These are phyloP conservation scores for Danaus plexippus DNA, from an alignment of 1,140 invertebrate species.

Conservation along the genomic window DNA sequence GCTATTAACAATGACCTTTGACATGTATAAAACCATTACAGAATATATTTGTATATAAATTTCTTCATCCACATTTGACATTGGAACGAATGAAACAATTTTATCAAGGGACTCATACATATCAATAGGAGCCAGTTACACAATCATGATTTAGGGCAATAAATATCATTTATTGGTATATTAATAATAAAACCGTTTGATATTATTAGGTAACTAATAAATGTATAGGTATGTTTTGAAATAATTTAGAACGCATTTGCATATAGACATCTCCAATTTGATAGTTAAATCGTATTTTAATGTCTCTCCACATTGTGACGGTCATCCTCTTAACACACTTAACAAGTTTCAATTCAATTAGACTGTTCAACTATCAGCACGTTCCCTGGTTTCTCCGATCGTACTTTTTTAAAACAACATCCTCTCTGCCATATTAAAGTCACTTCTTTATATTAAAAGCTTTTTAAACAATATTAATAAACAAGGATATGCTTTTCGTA, in stretches of 20 bases:
- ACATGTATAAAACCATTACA: slow-evolving; percentile 13
- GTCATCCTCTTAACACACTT: slow-evolving; percentile 52
- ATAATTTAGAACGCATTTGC: slow-evolving; percentile 16
- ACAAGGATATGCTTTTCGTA: no score
- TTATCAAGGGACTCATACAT: slow-evolving; percentile 52
- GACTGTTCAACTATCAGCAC: slow-evolving; percentile 23
- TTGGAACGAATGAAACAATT: slow-evolving; percentile 58
- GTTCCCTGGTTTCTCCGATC: slow-evolving; percentile 25
- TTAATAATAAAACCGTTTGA: slow-evolving; percentile 3
- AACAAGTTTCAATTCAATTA: slow-evolving; percentile 50
- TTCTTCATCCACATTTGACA: slow-evolving; percentile 56
- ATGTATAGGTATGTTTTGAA: slow-evolving; percentile 1
- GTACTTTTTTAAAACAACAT: no score
- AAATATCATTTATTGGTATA: background rate
- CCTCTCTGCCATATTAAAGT: no score
- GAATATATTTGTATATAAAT: slow-evolving; percentile 35
- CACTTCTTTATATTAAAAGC: no score
- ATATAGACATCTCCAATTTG: slow-evolving; percentile 35
- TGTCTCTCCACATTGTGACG: slow-evolving; percentile 38
- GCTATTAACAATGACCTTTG: slow-evolving; percentile 15
- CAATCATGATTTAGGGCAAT: slow-evolving; percentile 6
- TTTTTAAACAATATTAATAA: no score
- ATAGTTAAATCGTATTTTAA: slow-evolving; percentile 60
- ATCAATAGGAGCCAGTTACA: slow-evolving; percentile 43
- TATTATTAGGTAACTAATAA: background rate